Conservation (phyloP, 2,888 invertebrate species). For the Ennomos quercinarius region DNA sequence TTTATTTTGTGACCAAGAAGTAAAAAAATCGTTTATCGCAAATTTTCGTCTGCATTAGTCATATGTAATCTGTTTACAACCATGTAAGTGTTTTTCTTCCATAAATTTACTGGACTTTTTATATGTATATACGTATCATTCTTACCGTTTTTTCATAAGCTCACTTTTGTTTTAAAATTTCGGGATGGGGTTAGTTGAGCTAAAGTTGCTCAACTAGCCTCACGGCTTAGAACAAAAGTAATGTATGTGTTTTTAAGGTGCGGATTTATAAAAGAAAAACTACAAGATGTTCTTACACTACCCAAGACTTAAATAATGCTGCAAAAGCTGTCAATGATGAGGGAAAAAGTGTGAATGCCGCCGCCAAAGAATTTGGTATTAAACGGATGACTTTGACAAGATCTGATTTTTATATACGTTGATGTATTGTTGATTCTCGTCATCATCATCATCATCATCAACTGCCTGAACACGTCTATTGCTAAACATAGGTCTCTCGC, state of each 20-base stretch:
- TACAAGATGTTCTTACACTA: slow-evolving; percentile 5
- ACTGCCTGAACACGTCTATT: too few relatives aligned
- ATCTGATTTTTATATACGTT: background rate
- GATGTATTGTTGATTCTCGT: too few relatives aligned
- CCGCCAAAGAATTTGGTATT: too few relatives aligned
- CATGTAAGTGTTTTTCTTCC: slow-evolving; percentile 33
- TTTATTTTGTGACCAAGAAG: background rate
- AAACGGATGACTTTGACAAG: too few relatives aligned
- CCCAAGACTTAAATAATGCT: slow-evolving; percentile 14
- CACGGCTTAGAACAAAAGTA: slow-evolving; percentile 2
- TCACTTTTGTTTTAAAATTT: too few relatives aligned
- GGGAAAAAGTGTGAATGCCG: too few relatives aligned
- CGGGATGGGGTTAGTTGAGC: slow-evolving; percentile 11
- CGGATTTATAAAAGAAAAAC: too few relatives aligned
- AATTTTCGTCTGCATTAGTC: slow-evolving; percentile 10
- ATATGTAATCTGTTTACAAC: slow-evolving; percentile 31
- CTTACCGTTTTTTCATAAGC: too few relatives aligned
- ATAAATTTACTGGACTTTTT: slow-evolving; percentile 20
- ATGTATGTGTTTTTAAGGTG: slow-evolving; percentile 12
- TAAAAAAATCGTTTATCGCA: slow-evolving; percentile 1
- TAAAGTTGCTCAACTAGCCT: too few relatives aligned
- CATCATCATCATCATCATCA: too few relatives aligned
- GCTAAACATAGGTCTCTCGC: too few relatives aligned
- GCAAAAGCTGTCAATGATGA: slow-evolving; percentile 1
- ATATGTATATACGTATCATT: too few relatives aligned